These are phyloP conservation scores for Sebastes cheni DNA, from an alignment of 2,797 vertebrate species.

Conservation along the genomic window DNA sequence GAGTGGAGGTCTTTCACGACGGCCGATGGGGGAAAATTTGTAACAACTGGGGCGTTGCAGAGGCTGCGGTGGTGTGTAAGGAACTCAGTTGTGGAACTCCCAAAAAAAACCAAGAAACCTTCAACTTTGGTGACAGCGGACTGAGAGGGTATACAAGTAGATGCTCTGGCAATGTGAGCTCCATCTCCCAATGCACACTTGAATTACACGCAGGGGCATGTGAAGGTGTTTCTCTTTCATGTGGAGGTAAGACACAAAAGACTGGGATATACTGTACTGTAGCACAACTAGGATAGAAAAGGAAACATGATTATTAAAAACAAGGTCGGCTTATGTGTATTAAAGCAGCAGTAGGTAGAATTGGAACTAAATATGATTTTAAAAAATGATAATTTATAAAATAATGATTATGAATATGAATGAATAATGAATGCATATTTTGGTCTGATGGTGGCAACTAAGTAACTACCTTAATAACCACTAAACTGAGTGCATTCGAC, in stretches of 20 bases:
- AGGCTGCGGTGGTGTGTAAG: constrained; percentile 47
- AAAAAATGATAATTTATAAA: too few species aligned
- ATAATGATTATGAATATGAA: too few species aligned
- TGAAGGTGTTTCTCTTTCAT: constrained; percentile 52
- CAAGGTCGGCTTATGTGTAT: not conserved
- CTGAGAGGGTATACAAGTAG: constrained; percentile 14
- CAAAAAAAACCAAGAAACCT: not conserved
- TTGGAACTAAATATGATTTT: too few species aligned
- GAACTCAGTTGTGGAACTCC: constrained; percentile 65
- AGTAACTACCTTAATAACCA: not conserved
- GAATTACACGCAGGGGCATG: constrained; percentile 34
- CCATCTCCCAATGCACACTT: constrained; percentile 57
- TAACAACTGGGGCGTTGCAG: constrained; percentile 35
- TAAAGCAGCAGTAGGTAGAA: too few species aligned
- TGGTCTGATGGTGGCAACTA: not conserved
- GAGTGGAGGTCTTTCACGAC: constrained; percentile 56
- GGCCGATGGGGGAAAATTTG: constrained; percentile 66
- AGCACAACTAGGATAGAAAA: not conserved
- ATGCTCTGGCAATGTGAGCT: constrained; percentile 53
- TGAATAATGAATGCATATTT: too few species aligned
- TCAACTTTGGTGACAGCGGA: constrained; percentile 32
- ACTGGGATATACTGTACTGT: not conserved
- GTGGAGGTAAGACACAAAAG: constrained; percentile 56
- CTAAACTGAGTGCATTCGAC: not conserved
- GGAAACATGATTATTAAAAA: not conserved